phyloP scores from a whole-genome alignment of 1,140 invertebrate species.

The Drosophila arawakana region DNA sequence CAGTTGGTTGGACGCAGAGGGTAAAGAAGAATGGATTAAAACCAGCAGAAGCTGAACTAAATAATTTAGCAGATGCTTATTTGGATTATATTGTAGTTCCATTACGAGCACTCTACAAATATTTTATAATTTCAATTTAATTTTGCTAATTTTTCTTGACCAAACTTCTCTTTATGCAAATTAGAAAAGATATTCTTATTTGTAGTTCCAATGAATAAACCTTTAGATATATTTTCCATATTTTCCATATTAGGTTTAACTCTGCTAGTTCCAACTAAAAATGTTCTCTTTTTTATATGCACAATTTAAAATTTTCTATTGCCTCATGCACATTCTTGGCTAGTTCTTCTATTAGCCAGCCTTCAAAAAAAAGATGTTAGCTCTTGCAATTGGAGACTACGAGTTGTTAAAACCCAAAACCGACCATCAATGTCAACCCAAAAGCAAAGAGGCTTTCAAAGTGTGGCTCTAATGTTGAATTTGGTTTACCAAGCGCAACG shows the following conservation, averaged over 20 bases:
- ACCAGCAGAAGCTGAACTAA: neutral
- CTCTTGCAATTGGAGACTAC: slow-evolving; percentile 38
- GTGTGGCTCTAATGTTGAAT: slow-evolving; percentile 11
- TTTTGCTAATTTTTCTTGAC: too few relatives aligned
- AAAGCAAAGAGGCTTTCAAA: slow-evolving; percentile 28
- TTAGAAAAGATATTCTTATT: too few relatives aligned
- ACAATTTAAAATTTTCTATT: neutral
- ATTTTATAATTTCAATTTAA: too few relatives aligned
- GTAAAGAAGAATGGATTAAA: slow-evolving; percentile 1
- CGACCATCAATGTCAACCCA: slow-evolving; percentile 39
- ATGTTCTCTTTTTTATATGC: too few relatives aligned
- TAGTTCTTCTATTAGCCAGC: neutral
- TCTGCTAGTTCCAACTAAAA: too few relatives aligned
- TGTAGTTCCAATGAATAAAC: too few relatives aligned
- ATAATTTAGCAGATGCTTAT: too few relatives aligned
- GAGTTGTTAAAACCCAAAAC: slow-evolving; percentile 31
- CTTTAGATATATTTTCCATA: too few relatives aligned
- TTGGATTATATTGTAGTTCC: too few relatives aligned
- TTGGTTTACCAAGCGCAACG: slow-evolving; percentile 46
- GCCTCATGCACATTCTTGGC: slow-evolving; percentile 8
- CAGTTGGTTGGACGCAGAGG: slow-evolving; percentile 23
- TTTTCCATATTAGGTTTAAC: too few relatives aligned
- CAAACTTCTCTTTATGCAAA: too few relatives aligned
- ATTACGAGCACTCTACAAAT: too few relatives aligned
- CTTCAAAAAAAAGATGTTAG: neutral